Evolutionary conservation across 2,888 invertebrate species (phyloP).

Genomic region (Sphaerophoria taeniata): DNA sequence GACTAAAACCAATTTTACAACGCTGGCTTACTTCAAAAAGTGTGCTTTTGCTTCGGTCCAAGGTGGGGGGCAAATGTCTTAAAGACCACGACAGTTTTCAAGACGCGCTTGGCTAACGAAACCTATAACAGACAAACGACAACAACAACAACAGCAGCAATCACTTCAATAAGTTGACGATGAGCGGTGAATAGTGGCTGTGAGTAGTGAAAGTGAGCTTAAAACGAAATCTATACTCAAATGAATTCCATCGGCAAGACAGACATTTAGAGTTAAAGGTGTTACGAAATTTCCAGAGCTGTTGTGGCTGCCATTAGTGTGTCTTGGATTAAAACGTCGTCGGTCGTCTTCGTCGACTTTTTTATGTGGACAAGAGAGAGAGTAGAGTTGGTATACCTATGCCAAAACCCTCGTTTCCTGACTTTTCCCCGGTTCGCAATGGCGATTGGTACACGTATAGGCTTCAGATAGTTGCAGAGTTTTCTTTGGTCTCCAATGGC

Average conservation of each 20-base stretch:
- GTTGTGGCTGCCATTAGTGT: conserved; percentile 16
- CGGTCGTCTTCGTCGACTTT: not conserved
- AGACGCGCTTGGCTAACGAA: conserved; percentile 42
- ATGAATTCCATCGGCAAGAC: conserved; percentile 33
- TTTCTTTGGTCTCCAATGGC: conserved; percentile 13
- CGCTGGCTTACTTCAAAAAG: conserved; percentile 68
- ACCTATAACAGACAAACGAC: conserved; percentile 20
- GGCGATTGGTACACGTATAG: conserved; percentile 69
- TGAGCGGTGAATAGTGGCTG: not conserved
- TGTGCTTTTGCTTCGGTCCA: conserved; percentile 41
- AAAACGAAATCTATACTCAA: conserved; percentile 7
- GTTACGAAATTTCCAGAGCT: conserved; percentile 50
- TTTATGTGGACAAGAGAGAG: conserved; percentile 20
- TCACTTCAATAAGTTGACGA: not conserved
- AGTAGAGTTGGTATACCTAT: conserved; percentile 33
- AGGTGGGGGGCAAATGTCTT: conserved; percentile 8
- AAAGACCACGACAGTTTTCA: conserved; percentile 41
- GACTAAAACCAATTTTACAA: conserved; percentile 70
- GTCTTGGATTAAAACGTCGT: conserved; percentile 5
- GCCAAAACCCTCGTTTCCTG: conserved; percentile 63
- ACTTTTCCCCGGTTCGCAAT: conserved; percentile 55
- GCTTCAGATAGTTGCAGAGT: conserved; percentile 1
- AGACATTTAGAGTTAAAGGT: conserved; percentile 54
- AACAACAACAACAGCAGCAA: conserved; percentile 28
- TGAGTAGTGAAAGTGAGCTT: conserved; percentile 64